Evolutionary conservation across 1,140 invertebrate genomes (phyloP).

Genomic region (Calephelis virginiensis): DNA sequence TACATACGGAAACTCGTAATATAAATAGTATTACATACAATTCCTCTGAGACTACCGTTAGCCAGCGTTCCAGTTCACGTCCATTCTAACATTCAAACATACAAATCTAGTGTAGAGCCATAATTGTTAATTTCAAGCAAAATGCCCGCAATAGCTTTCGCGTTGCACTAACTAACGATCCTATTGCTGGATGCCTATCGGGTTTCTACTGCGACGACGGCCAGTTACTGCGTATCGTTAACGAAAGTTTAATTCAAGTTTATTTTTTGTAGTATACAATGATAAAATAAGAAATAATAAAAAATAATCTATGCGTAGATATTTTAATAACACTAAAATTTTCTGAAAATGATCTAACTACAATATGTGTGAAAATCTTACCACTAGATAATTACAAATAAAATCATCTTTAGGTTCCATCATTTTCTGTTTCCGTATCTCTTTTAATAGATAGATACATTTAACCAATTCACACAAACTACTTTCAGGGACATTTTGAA

Average conservation of each 20-base stretch:
- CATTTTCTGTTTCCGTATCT: no score
- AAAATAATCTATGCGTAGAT: no score
- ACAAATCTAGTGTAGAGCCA: conserved; percentile 68
- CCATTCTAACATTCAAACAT: conserved; percentile 51
- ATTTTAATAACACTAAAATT: no score
- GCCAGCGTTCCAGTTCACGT: conserved; percentile 40
- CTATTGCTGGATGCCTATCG: conserved; percentile 73
- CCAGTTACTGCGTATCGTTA: not conserved
- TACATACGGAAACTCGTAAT: not conserved
- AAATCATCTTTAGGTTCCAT: no score
- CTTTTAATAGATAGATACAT: no score
- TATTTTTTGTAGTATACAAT: no score
- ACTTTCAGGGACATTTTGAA: no score
- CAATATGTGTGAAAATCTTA: no score
- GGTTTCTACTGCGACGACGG: conserved; percentile 47
- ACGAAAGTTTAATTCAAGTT: not conserved
- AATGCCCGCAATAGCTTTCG: conserved; percentile 71
- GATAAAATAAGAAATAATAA: no score
- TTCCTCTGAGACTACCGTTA: conserved; percentile 47
- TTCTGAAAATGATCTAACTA: no score
- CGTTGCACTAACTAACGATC: conserved; percentile 70
- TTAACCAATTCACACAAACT: no score
- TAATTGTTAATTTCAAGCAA: conserved; percentile 77
- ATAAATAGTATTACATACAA: conserved; percentile 39
- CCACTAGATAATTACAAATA: no score